Evolutionary conservation across 2,797 vertebrate genomes (phyloP), one percentile per base, ranked within the genome.

Genomic region (Serranus cabrilla): DNA sequence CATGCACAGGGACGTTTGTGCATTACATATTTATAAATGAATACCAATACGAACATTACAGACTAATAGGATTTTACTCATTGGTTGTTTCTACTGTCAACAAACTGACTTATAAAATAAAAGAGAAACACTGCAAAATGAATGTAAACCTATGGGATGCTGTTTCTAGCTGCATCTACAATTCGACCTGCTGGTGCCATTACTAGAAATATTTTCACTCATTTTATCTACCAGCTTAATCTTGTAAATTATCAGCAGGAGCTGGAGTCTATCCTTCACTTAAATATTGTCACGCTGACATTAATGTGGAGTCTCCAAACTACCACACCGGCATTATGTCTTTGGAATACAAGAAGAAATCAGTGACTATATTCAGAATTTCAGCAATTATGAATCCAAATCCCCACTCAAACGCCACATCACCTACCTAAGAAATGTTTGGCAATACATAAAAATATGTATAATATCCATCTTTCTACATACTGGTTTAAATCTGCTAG

Each of bases 21-120:
- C 27, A 13, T 47, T 2, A 11, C 9, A 47, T 47, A 37, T 55
- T 56, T 52, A 40, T n/a, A 50, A 57, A 67, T 43, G 43, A 64
- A 27, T 42, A 56, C 51, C 25, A 59, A 39, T 14, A 1, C 25
- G 21, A 7, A 47, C 34, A 34, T 57, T 27, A 42, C 34, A 27
- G 58, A 76, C 37, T 31, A 51, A 46, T 42, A 45, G 5, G 18
- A 11, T 31, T 18, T 43, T 60, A 63, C 27, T 55, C 74, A 71
- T 13, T 75, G 64, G n/a, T 10, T 39, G 23, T 51, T 11, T 67
- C 20, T 40, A 25, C 10, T 27, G 21, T 25, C 58, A 65, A n/a
- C 20, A 23, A 49, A 60, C 9, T 7, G 23, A 27, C 27, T 40
- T 55, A 51, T 37, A 42, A 21, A 31, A 52, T 23, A 13, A 27